phyloP scores from a whole-genome alignment of 2,113 vertebrate genomes.

The Pelecanus crispus region DNA sequence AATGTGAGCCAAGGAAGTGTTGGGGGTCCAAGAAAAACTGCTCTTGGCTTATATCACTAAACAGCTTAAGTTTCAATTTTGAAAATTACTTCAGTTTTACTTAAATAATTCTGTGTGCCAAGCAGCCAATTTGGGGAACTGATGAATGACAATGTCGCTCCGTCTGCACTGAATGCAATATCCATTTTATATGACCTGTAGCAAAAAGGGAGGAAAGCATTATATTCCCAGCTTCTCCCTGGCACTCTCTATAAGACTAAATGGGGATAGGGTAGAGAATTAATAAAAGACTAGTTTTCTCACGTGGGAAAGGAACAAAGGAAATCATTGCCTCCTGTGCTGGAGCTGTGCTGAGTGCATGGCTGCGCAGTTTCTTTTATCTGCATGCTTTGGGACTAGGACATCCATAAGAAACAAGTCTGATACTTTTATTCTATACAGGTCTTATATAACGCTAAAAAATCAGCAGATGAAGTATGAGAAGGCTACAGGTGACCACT shows the following conservation, averaged over 20 bases:
- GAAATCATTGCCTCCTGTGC: constrained; percentile 23
- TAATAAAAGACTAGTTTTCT: constrained; percentile 42
- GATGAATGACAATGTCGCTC: constrained; percentile 45
- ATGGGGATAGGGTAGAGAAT: background rate
- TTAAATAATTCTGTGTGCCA: constrained; percentile 68
- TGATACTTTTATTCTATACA: constrained; percentile 14
- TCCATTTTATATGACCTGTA: constrained; percentile 61
- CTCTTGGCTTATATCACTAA: constrained; percentile 57
- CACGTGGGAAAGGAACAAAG: constrained; percentile 45
- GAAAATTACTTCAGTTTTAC: constrained; percentile 70
- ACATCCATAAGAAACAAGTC: background rate
- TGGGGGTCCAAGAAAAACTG: constrained; percentile 63
- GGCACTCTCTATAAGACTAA: constrained; percentile 5
- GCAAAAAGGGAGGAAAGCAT: constrained; percentile 28
- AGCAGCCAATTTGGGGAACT: constrained; percentile 60
- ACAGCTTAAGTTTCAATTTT: constrained; percentile 71
- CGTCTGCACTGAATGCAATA: constrained; percentile 48
- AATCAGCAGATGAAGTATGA: background rate
- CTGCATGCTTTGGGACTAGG: constrained; percentile 24
- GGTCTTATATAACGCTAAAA: background rate
- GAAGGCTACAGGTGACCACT: background rate
- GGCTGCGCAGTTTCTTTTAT: background rate
- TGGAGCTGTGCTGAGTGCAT: constrained; percentile 24
- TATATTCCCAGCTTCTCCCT: constrained; percentile 31
- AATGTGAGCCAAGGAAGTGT: constrained; percentile 62